Conservation (phyloP, 2,113 vertebrate species). For the Phylloscopus trochilus region DNA sequence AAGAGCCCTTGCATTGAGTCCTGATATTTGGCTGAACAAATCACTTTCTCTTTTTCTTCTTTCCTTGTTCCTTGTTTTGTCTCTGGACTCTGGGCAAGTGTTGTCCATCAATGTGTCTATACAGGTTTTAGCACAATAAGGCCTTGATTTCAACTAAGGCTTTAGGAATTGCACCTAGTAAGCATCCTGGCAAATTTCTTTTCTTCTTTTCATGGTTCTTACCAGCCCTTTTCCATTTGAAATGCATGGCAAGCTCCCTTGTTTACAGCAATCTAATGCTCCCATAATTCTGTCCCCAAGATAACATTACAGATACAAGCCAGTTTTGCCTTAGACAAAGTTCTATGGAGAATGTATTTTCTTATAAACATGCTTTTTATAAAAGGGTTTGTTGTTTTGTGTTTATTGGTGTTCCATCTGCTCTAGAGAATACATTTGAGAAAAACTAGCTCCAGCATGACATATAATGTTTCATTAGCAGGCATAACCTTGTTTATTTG, state of each 20-base stretch:
- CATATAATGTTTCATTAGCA: slow-evolving; percentile 81
- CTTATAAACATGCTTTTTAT: slow-evolving; percentile 68
- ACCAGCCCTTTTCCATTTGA: neutral
- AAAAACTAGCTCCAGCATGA: slow-evolving; percentile 71
- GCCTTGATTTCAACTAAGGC: neutral
- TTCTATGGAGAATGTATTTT: slow-evolving; percentile 55
- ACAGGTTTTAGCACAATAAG: neutral
- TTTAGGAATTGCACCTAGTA: slow-evolving; percentile 1
- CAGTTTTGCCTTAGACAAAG: slow-evolving; percentile 48
- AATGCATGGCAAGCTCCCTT: slow-evolving; percentile 2
- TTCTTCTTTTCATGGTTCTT: neutral
- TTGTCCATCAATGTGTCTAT: neutral
- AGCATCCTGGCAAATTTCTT: neutral
- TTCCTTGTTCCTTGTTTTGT: slow-evolving; percentile 7
- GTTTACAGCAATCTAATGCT: neutral
- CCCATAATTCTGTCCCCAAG: slow-evolving; percentile 6
- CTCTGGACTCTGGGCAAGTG: neutral
- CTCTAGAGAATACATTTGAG: slow-evolving; percentile 70
- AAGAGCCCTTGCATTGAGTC: neutral
- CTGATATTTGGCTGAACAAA: neutral
- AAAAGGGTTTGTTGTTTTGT: slow-evolving; percentile 60
- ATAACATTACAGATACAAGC: slow-evolving; percentile 26
- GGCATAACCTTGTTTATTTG: slow-evolving; percentile 81
- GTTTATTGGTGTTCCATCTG: slow-evolving; percentile 69
- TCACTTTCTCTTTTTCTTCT: neutral